Percentiles rank a stretch among this genome's conserved stretches.
phyloP scores from a whole-genome alignment of 2,113 vertebrate genomes.

The Melanotaenia duboulayi region DNA sequence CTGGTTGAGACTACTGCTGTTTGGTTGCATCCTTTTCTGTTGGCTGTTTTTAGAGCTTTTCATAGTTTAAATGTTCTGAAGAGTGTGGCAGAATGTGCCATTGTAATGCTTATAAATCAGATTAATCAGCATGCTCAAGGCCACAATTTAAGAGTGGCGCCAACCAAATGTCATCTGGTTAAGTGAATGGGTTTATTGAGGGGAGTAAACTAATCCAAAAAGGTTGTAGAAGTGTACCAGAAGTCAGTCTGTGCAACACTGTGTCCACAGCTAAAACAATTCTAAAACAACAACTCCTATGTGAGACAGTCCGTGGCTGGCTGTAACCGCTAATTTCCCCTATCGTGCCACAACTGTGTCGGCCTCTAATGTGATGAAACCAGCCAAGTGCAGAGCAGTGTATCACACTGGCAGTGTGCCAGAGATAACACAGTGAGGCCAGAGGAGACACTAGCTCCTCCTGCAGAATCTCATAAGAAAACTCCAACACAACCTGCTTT shows the following conservation, averaged over 20 bases:
- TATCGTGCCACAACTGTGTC: constrained; percentile 56
- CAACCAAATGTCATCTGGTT: constrained; percentile 1
- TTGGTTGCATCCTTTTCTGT: too few relatives aligned
- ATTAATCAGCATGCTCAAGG: not conserved
- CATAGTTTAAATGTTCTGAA: not conserved
- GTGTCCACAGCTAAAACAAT: constrained; percentile 39
- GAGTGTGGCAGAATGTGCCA: not conserved
- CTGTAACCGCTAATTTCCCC: constrained; percentile 66
- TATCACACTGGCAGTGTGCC: constrained; percentile 68
- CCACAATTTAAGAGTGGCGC: not conserved
- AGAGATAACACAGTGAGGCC: constrained; percentile 67
- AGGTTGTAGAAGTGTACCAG: constrained; percentile 27
- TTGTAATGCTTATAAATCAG: constrained; percentile 4
- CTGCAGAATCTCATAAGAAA: constrained; percentile 63
- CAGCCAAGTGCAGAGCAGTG: constrained; percentile 64
- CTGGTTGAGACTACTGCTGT: not conserved
- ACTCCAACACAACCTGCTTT: constrained; percentile 65
- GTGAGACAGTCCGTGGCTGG: constrained; percentile 47
- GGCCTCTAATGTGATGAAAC: constrained; percentile 70
- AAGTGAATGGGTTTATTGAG: not conserved
- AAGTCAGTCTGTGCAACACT: constrained; percentile 29
- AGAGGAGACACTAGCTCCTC: constrained; percentile 59
- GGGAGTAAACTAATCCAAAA: constrained; percentile 22
- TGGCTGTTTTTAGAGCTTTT: too few relatives aligned
- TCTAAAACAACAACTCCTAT: constrained; percentile 37